Evolutionary conservation across 2,797 vertebrate genomes (phyloP).

Genomic region (Argentina silus): DNA sequence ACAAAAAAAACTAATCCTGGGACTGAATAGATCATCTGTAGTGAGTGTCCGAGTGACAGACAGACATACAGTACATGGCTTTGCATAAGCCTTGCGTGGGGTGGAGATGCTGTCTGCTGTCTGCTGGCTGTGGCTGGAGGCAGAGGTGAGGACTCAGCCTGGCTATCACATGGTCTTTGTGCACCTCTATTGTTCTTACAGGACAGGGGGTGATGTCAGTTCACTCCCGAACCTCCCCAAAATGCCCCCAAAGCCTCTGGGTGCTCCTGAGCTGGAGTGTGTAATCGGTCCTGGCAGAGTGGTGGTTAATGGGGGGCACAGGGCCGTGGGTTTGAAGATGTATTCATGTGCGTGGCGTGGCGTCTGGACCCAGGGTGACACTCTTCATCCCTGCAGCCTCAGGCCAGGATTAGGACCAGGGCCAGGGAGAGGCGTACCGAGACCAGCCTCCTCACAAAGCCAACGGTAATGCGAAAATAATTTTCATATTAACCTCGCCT

Average conservation of each 20-base stretch:
- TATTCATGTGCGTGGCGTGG: conserved; percentile 80
- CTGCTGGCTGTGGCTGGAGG: conserved; percentile 33
- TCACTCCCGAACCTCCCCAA: conserved; percentile 69
- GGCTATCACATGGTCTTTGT: conserved; percentile 54
- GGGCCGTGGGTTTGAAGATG: conserved; percentile 72
- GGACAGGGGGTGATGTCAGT: conserved; percentile 70
- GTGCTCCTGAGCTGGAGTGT: conserved; percentile 74
- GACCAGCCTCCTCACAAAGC: conserved; percentile 75
- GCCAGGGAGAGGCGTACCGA: conserved; percentile 58
- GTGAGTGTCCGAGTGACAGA: neutral
- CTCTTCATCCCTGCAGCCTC: conserved; percentile 86
- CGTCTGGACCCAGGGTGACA: conserved; percentile 82
- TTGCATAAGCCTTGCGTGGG: conserved; percentile 31
- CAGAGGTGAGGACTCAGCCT: conserved; percentile 53
- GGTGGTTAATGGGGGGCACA: conserved; percentile 81
- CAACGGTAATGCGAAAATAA: conserved; percentile 90
- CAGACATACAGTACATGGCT: conserved; percentile 24
- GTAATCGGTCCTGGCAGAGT: conserved; percentile 83
- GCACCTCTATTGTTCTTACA: conserved; percentile 73
- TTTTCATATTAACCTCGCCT: conserved; percentile 96
- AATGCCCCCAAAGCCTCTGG: conserved; percentile 74
- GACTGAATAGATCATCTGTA: neutral
- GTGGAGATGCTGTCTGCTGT: conserved; percentile 26
- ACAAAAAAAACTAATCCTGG: neutral
- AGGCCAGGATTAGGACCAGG: conserved; percentile 94